phyloP scores from a whole-genome alignment of 2,113 vertebrate species.

The Copsychus sechellarum region DNA sequence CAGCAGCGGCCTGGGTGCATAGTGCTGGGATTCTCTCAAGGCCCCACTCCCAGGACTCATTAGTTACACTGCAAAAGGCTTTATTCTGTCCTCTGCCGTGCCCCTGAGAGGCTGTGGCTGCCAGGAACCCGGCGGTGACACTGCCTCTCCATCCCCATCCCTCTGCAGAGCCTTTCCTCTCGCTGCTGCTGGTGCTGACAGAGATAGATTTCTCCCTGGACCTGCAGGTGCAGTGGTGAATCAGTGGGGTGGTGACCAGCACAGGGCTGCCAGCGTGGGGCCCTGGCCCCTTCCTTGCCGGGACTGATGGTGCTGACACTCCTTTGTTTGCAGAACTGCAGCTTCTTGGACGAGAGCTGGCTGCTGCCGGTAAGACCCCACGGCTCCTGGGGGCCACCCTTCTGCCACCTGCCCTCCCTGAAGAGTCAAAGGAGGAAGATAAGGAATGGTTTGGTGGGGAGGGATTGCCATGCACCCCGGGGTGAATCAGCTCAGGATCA shows the following conservation, averaged over 20 bases:
- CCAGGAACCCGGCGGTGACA: fast-evolving
- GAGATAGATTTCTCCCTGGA: slow-evolving; percentile 82
- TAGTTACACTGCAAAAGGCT: not conserved
- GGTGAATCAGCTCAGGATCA: not conserved
- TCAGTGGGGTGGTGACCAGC: not conserved
- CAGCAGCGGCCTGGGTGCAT: not conserved
- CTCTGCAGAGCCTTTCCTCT: slow-evolving; percentile 80
- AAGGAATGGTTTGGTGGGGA: not conserved
- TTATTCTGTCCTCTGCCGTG: not conserved
- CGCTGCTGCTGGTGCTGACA: slow-evolving; percentile 76
- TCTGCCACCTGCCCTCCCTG: not conserved
- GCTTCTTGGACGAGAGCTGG: slow-evolving; percentile 86
- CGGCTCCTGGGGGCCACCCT: not conserved
- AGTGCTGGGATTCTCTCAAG: not conserved
- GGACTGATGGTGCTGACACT: not conserved
- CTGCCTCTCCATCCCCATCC: not conserved
- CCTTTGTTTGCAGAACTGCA: slow-evolving; percentile 77
- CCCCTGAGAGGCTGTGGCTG: not conserved
- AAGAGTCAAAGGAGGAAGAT: not conserved
- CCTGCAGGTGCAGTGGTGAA: slow-evolving; percentile 72
- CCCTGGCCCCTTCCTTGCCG: fast-evolving
- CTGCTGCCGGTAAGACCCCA: slow-evolving; percentile 73
- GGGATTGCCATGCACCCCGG: fast-evolving
- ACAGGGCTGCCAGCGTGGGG: fast-evolving
- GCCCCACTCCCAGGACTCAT: not conserved